phyloP scores from a whole-genome alignment of 2,797 vertebrate species.

The Platalea minor region DNA sequence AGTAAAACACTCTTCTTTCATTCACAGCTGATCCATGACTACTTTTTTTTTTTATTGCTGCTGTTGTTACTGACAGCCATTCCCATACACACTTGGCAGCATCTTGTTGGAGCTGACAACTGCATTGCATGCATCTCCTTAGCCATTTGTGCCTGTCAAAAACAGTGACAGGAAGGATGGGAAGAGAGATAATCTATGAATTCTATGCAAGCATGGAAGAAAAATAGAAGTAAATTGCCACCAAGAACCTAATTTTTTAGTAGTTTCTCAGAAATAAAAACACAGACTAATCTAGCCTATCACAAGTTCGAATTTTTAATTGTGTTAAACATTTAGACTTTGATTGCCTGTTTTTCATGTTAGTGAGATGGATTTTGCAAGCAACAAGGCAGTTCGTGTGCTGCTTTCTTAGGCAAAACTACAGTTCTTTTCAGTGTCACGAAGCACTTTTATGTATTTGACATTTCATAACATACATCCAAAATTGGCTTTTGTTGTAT shows the following conservation, averaged over 20 bases:
- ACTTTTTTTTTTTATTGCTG: neutral
- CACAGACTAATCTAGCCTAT: neutral
- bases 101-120: constrained; percentile 8
- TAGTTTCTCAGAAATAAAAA: neutral
- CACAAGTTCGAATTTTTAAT: neutral
- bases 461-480: neutral
- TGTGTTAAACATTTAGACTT: neutral
- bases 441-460: neutral
- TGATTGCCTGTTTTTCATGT: neutral
- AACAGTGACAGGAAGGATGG: neutral
- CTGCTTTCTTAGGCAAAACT: neutral
- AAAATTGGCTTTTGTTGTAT: neutral
- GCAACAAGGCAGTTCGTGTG: neutral
- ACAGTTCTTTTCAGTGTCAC: neutral
- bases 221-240: neutral
- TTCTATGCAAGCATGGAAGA: neutral
- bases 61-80: neutral
- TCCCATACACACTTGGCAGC: neutral
- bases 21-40: neutral
- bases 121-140: neutral
- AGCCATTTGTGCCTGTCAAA: neutral
- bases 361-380: neutral
- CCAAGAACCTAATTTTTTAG: neutral
- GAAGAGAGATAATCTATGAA: neutral
- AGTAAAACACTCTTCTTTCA: neutral